A percentile compares a stretch with the other conserved stretches of the same genome.
Evolutionary conservation across 2,888 invertebrate species (phyloP).

Genomic region (Horisme vitalbata): DNA sequence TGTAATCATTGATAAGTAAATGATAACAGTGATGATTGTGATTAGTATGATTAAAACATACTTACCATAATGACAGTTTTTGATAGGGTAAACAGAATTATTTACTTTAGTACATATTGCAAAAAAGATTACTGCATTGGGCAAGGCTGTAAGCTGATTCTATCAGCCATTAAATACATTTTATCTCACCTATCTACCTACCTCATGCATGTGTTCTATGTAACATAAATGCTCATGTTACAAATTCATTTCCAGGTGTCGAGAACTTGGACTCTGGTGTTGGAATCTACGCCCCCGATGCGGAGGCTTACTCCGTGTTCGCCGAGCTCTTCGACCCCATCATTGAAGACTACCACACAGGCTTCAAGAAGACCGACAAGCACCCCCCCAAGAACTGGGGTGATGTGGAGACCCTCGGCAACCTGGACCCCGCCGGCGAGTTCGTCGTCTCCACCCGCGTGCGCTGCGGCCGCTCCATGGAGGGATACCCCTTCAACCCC

Average conservation of each 20-base stretch:
- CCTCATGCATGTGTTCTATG: no score
- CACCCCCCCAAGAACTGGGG: constrained; percentile 98
- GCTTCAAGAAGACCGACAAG: constrained; percentile 96
- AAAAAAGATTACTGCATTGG: no score
- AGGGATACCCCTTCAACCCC: constrained; percentile 99
- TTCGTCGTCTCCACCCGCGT: constrained; percentile 98
- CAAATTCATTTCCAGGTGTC: constrained; percentile 84
- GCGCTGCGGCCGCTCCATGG: constrained; percentile 96
- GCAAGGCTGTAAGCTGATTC: no score
- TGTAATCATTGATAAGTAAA: no score
- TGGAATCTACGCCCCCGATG: constrained; percentile 98
- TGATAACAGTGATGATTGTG: no score
- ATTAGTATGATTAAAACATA: no score
- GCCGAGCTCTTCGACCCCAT: constrained; percentile 97
- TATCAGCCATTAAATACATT: background rate
- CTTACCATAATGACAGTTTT: no score
- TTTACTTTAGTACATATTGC: no score
- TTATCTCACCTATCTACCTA: background rate
- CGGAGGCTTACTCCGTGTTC: constrained; percentile 96
- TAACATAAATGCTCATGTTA: constrained; percentile 18
- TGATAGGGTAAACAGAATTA: no score
- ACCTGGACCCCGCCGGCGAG: constrained; percentile 95
- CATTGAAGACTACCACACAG: constrained; percentile 98
- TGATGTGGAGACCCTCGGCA: constrained; percentile 93
- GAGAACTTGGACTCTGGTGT: constrained; percentile 98